A percentile compares a stretch with the other conserved stretches of the same genome.
Conservation (phyloP, 1,140 invertebrate genomes). For the Drosophila ironensis region DNA sequence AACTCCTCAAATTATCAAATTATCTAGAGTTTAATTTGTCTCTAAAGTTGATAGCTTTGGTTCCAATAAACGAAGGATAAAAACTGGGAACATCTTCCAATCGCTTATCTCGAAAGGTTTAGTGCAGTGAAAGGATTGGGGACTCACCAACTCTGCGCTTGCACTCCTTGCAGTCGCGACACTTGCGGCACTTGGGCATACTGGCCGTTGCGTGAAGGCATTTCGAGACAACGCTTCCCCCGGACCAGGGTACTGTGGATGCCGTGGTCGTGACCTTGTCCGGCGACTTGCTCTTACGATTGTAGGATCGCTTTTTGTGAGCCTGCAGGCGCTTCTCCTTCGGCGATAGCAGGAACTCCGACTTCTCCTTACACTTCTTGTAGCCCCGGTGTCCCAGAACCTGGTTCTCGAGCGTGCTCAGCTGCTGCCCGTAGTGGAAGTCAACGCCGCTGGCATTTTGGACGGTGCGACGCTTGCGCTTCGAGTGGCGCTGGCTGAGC, state of each 20-base stretch:
- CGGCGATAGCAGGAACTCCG: conserved; percentile 63
- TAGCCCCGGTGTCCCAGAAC: conserved; percentile 47
- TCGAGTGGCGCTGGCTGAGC: conserved; percentile 71
- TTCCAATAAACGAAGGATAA: background rate
- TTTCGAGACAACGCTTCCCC: background rate
- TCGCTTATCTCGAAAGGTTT: too few species aligned
- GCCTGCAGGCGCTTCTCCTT: conserved; percentile 66
- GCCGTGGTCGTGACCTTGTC: conserved; percentile 20
- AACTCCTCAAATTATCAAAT: too few species aligned
- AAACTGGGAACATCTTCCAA: background rate
- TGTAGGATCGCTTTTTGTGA: conserved; percentile 40
- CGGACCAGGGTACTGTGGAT: background rate
- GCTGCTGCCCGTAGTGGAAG: conserved; percentile 78
- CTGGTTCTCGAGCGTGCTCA: conserved; percentile 56
- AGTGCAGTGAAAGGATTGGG: too few species aligned
- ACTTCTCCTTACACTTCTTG: conserved; percentile 60
- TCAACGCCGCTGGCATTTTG: conserved; percentile 72
- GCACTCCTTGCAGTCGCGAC: conserved; percentile 40
- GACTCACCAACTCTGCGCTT: conserved; percentile 42
- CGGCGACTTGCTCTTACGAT: conserved; percentile 53
- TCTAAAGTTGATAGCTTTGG: too few species aligned
- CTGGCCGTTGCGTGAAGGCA: background rate
- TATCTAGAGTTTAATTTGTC: too few species aligned
- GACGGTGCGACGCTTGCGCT: conserved; percentile 74
- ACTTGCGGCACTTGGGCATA: conserved; percentile 29